These are phyloP conservation scores for Chrysina gloriosa DNA, from an alignment of 2,888 invertebrate genomes.

Conservation along the genomic window DNA sequence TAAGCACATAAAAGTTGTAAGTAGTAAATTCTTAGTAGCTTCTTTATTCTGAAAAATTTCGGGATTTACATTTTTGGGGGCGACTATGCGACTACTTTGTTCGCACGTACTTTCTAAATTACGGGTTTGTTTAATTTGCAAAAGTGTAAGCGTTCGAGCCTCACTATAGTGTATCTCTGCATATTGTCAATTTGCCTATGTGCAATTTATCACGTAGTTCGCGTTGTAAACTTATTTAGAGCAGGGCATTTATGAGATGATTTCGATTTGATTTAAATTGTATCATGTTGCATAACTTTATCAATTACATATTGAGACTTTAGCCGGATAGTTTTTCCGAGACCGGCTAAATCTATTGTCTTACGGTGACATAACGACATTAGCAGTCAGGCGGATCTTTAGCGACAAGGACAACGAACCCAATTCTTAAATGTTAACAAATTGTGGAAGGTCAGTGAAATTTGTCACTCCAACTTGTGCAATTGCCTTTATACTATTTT, in stretches of 20 bases:
- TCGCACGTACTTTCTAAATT: slow-evolving; percentile 16
- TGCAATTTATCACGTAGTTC: slow-evolving; percentile 37
- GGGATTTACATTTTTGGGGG: slow-evolving; percentile 15
- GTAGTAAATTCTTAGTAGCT: background rate
- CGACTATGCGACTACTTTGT: background rate
- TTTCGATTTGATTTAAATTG: slow-evolving; percentile 20
- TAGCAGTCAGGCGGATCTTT: background rate
- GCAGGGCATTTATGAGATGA: slow-evolving; percentile 31
- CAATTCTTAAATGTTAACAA: slow-evolving; percentile 15
- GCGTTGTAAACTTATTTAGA: slow-evolving; percentile 22
- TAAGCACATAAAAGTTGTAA: background rate
- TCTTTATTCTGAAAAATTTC: background rate
- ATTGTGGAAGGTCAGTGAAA: slow-evolving; percentile 29
- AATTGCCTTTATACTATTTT: slow-evolving; percentile 11
- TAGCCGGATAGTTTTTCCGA: background rate
- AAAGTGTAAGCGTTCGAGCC: background rate
- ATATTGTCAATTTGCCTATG: slow-evolving; percentile 34
- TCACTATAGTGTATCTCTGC: background rate
- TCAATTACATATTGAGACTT: slow-evolving; percentile 17
- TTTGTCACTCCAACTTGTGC: slow-evolving; percentile 10
- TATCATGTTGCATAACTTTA: slow-evolving; percentile 33
- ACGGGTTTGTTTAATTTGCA: background rate
- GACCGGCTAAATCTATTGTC: background rate
- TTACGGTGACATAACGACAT: slow-evolving; percentile 2
- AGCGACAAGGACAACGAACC: slow-evolving; percentile 25